Evolutionary conservation across 2,113 vertebrate species (phyloP).

Genomic region (Mugil cephalus): DNA sequence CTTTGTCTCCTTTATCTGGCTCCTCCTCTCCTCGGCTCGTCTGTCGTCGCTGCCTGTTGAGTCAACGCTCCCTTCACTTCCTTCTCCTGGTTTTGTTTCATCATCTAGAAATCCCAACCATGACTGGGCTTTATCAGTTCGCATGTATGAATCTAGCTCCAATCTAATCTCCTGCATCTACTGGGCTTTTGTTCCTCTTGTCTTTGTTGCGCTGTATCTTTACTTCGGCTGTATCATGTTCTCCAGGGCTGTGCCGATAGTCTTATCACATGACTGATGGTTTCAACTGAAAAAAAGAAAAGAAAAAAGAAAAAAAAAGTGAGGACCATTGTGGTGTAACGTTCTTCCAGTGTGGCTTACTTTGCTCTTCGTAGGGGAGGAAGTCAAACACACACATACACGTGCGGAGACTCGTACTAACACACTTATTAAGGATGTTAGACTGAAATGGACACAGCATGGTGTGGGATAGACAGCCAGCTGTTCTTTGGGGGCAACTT

Average conservation of each 20-base stretch:
- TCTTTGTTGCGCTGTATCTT: conserved; percentile 57
- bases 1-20: conserved; percentile 68
- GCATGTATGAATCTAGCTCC: conserved; percentile 41
- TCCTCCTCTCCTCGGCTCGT: conserved; percentile 64
- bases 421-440: conserved; percentile 66
- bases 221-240: conserved; percentile 49
- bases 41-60: conserved; percentile 59
- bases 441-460: conserved; percentile 71
- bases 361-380: neutral
- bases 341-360: conserved; percentile 9
- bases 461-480: conserved; percentile 71
- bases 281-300: conserved; percentile 37
- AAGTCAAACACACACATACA: conserved; percentile 37
- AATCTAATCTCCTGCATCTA: conserved; percentile 70
- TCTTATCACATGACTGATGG: conserved; percentile 42
- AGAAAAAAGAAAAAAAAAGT: conserved; percentile 25
- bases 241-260: conserved; percentile 46
- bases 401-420: conserved; percentile 37
- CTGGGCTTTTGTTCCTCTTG: conserved; percentile 49
- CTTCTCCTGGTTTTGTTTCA: conserved; percentile 59
- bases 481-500: conserved; percentile 73
- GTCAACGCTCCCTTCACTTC: conserved; percentile 59
- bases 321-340: conserved; percentile 1
- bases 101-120: conserved; percentile 63
- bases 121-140: conserved; percentile 64